These are phyloP conservation scores for Probaryconus sp. DNA, from an alignment of 1,140 invertebrate species.

Conservation along the genomic window DNA sequence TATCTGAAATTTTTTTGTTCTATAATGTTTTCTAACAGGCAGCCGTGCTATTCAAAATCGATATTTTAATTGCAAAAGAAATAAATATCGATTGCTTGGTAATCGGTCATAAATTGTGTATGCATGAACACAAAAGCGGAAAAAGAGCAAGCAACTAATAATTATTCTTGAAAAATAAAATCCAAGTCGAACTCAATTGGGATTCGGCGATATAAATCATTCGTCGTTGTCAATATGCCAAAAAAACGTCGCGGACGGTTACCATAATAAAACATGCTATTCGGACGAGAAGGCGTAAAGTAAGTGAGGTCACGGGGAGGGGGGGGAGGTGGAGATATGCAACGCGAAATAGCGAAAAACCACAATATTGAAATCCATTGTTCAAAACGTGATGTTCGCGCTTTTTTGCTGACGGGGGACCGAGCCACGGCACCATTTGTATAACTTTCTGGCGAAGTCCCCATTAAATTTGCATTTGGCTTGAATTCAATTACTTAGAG, in stretches of 20 bases:
- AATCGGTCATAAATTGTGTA: constrained; percentile 17
- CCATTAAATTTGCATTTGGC: constrained; percentile 63
- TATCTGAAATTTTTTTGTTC: no score
- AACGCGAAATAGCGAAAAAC: constrained; percentile 42
- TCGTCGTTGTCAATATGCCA: constrained; percentile 25
- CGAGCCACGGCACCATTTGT: constrained; percentile 17
- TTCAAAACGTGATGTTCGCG: constrained; percentile 42
- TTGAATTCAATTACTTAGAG: constrained; percentile 63
- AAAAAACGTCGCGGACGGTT: constrained; percentile 12
- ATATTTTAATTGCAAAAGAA: constrained; percentile 10
- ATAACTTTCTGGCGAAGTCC: constrained; percentile 47
- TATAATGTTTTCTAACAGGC: no score
- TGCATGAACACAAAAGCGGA: constrained; percentile 3
- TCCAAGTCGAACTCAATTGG: constrained; percentile 14
- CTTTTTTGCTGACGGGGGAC: constrained; percentile 22
- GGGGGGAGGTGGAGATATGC: constrained; percentile 9
- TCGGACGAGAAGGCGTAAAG: constrained; percentile 1
- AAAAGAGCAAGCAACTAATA: constrained; percentile 21
- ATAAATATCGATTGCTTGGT: constrained; percentile 18
- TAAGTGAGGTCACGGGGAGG: background rate
- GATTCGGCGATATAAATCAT: constrained; percentile 37
- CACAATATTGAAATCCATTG: constrained; percentile 61
- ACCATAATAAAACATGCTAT: constrained; percentile 42
- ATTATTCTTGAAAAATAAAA: constrained; percentile 36
- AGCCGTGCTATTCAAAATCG: constrained; percentile 14